Evolutionary conservation across 2,888 invertebrate genomes (phyloP).

Genomic region (Acronicta aceris): DNA sequence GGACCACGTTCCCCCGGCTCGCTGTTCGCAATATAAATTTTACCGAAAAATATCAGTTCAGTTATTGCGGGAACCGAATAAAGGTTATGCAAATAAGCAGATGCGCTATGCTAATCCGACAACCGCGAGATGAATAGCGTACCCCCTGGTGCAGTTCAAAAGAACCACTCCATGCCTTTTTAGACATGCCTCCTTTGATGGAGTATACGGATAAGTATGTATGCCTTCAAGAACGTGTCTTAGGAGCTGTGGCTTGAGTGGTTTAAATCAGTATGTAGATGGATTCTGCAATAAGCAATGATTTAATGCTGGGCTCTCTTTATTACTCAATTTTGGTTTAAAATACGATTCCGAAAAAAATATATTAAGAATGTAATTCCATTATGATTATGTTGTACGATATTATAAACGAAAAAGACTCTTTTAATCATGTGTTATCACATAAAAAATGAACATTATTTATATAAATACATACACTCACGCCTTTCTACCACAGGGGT

Average conservation of each 20-base stretch:
- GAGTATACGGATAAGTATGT: background rate
- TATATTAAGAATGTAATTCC: too few species aligned
- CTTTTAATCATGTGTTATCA: too few species aligned
- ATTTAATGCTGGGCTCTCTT: background rate
- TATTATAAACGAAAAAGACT: too few species aligned
- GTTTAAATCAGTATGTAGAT: slow-evolving; percentile 3
- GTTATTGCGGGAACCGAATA: slow-evolving; percentile 37
- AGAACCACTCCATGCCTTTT: slow-evolving; percentile 45
- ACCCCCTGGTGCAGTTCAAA: slow-evolving; percentile 53
- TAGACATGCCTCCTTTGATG: slow-evolving; percentile 41
- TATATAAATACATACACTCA: too few species aligned
- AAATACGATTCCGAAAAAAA: background rate
- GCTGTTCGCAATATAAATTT: slow-evolving; percentile 46
- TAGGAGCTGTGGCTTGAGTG: slow-evolving; percentile 22
- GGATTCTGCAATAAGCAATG: background rate
- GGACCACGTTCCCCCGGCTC: slow-evolving; percentile 28
- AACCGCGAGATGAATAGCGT: slow-evolving; percentile 56
- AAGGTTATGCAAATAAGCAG: slow-evolving; percentile 59
- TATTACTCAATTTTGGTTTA: background rate
- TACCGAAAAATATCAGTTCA: slow-evolving; percentile 53
- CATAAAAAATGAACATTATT: too few species aligned
- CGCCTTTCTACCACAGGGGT: too few species aligned
- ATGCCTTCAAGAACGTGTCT: slow-evolving; percentile 38
- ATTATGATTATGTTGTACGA: too few species aligned
- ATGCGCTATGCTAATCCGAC: slow-evolving; percentile 61